Evolutionary conservation across 2,113 vertebrate genomes (phyloP).

Genomic region (Himantopus leucocephalus): DNA sequence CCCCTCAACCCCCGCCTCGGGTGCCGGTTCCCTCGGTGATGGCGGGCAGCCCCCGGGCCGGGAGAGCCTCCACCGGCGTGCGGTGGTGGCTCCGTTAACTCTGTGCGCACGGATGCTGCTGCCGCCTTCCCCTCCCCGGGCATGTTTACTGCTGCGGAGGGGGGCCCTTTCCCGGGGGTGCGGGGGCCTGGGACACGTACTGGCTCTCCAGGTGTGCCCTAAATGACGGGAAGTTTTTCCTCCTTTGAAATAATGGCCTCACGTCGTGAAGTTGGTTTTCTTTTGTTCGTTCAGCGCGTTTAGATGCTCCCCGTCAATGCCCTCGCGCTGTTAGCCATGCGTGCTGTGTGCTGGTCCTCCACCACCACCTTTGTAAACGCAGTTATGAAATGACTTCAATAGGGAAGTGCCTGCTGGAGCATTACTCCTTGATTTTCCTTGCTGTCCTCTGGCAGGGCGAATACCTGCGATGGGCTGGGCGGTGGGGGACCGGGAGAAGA

Average conservation of each 20-base stretch:
- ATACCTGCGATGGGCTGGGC: slow-evolving; percentile 2
- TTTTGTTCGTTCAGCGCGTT: not conserved
- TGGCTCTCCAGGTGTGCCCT: not conserved
- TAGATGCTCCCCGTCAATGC: not conserved
- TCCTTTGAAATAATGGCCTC: not conserved
- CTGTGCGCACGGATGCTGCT: not conserved
- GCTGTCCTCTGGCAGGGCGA: not conserved
- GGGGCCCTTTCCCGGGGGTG: not conserved
- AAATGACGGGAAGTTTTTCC: slow-evolving; percentile 31
- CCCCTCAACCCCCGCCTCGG: not conserved
- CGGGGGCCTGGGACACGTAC: not conserved
- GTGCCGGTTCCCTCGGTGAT: not conserved
- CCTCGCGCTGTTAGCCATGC: not conserved
- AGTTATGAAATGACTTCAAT: not conserved
- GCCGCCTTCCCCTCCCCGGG: not conserved
- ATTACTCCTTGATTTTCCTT: not conserved
- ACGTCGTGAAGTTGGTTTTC: not conserved
- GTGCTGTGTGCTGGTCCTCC: not conserved
- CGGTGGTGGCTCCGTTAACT: not conserved
- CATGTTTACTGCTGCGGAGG: not conserved
- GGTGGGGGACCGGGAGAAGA: not conserved
- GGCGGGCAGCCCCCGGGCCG: no score
- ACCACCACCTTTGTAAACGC: not conserved
- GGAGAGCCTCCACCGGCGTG: not conserved
- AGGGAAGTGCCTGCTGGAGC: not conserved